phyloP scores from a whole-genome alignment of 2,797 vertebrate genomes.

The Clarias fuscus region DNA sequence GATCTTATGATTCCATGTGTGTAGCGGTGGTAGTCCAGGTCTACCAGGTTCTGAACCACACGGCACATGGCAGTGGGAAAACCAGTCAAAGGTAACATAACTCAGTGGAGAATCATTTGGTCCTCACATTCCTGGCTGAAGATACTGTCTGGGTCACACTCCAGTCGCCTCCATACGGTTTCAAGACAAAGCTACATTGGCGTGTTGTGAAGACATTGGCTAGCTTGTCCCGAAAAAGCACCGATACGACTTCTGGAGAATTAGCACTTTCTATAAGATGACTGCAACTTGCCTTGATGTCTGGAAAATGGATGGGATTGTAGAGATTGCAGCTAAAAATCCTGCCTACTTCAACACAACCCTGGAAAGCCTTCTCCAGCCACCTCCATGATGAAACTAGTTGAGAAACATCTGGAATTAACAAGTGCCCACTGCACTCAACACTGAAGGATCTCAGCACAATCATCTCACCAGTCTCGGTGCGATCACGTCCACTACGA shows the following conservation, averaged over 20 bases:
- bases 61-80: background rate
- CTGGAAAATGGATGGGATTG: constrained; percentile 8
- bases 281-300: background rate
- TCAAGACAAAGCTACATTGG: constrained; percentile 34
- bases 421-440: constrained; percentile 25
- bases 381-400: background rate
- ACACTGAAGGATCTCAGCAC: constrained; percentile 59
- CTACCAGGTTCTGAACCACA: constrained; percentile 16
- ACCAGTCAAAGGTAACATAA: constrained; percentile 21
- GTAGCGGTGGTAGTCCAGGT: background rate
- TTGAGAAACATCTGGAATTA: constrained; percentile 13
- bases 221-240: constrained; percentile 45
- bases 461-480: constrained; percentile 57
- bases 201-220: constrained; percentile 25
- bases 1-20: background rate
- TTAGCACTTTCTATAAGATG: background rate
- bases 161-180: constrained; percentile 3
- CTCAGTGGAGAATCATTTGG: constrained; percentile 20
- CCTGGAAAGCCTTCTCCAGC: constrained; percentile 13
- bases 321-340: constrained; percentile 5
- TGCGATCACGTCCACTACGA: background rate
- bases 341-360: constrained; percentile 7
- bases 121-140: constrained; percentile 26
- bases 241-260: constrained; percentile 20
- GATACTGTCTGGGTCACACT: constrained; percentile 13